Evolutionary conservation across 2,797 vertebrate species (phyloP), one percentile per base, ranked within the genome.

Genomic region (Dallia pectoralis): DNA sequence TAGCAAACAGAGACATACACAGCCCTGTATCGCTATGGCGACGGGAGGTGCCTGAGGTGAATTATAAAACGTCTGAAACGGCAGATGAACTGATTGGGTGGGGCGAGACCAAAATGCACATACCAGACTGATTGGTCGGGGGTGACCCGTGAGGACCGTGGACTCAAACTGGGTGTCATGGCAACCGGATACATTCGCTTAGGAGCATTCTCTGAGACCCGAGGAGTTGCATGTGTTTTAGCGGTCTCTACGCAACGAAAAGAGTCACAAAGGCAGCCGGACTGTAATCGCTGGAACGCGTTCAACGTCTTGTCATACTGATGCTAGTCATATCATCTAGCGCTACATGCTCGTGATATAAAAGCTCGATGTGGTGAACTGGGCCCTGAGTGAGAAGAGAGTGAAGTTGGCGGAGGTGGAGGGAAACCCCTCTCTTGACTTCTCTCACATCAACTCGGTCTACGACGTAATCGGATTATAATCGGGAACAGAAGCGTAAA

Each of bases 401-500:
- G 61, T 62, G 4, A 56, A 33, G 3, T 69, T 19, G 14, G 5
- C n/a, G 73, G 27, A 27, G 18, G 36, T 36, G 70, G 16, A 8
- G 12, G 29, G 4, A 22, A 69, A 25, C 40, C 59, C 15, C 48
- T 27, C 51, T 73, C 27, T 48, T 64, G 47, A 75, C 59, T 56
- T 15, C 30, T 30, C 73, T 66, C 74, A 76, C 79, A 75, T 74
- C 12, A 48, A 27, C 56, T 22, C n/a, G 47, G 25, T 74, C 44
- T 1, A 33, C 59, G 51, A 53, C 22, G n/a, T 69, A 81, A 82
- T 64, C 67, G 63, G 75, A 63, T 56, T 19, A 67, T 87, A 87
- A 88, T 88, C 73, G 72, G 76, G 77, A 86, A 87, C 87, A 88
- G 83, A 77, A 84, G 86, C 79, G 25, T 83, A 40, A 86, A 91